Evolutionary conservation across 1,140 invertebrate genomes (phyloP).

Genomic region (Microvelia longipes): DNA sequence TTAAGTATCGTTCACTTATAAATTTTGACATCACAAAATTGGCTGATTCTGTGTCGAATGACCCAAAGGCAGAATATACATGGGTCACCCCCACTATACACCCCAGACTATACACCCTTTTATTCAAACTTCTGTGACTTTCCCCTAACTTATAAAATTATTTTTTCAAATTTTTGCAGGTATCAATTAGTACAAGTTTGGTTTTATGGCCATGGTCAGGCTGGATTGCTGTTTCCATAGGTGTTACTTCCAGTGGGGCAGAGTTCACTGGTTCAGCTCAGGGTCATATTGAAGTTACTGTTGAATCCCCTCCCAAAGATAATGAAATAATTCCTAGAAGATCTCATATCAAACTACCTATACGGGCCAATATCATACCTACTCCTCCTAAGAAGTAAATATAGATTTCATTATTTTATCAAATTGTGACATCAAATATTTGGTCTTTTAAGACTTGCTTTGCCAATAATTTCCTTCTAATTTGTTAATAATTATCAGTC

Average conservation of each 20-base stretch:
- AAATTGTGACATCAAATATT: background rate
- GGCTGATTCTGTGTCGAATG: no score
- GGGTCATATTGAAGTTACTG: conserved; percentile 68
- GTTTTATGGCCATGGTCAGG: conserved; percentile 94
- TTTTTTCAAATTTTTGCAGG: conserved; percentile 28
- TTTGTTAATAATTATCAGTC: no score
- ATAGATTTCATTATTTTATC: conserved; percentile 1
- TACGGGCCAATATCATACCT: conserved; percentile 55
- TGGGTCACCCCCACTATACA: no score
- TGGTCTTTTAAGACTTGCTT: background rate
- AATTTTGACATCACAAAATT: no score
- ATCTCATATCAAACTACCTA: conserved; percentile 59
- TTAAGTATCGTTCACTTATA: no score
- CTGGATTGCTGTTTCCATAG: conserved; percentile 62
- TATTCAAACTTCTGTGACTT: background rate
- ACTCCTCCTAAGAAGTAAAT: conserved; percentile 49
- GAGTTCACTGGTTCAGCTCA: conserved; percentile 62
- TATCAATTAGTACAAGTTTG: conserved; percentile 61
- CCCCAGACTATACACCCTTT: background rate
- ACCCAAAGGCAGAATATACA: no score
- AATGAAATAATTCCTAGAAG: conserved; percentile 44
- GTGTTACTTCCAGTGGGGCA: conserved; percentile 44
- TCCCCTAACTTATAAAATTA: background rate
- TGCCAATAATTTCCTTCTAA: no score
- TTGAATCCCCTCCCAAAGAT: conserved; percentile 62